Percentiles rank a stretch among this genome's conserved stretches.
Conservation (phyloP, 2,113 vertebrate species). For the Acanthochromis polyacanthus region DNA sequence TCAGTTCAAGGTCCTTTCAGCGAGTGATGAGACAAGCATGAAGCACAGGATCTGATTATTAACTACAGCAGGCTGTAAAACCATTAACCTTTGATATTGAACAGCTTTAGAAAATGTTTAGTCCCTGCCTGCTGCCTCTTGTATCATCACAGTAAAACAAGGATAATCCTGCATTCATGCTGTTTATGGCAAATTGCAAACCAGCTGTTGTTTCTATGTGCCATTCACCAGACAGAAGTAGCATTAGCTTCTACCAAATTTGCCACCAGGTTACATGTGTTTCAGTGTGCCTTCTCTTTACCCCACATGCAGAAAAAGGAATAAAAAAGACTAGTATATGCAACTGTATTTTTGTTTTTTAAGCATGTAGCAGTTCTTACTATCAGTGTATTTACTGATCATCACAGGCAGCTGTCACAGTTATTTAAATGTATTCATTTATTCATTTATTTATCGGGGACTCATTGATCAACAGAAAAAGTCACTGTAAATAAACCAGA, state of each 20-base stretch:
- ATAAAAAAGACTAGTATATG: no score
- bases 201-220: not conserved
- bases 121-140: not conserved
- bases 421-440: no score
- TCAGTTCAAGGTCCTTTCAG: constrained; percentile 50
- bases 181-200: not conserved
- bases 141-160: not conserved
- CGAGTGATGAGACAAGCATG: constrained; percentile 11
- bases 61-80: constrained; percentile 71
- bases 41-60: constrained; percentile 56
- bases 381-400: no score
- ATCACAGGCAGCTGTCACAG: no score
- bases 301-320: no score
- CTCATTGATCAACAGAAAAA: no score
- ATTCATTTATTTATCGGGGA: no score
- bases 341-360: no score
- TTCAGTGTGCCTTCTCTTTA: no score
- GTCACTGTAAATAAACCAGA: no score
- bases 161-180: not conserved
- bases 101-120: constrained; percentile 46
- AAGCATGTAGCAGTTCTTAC: no score
- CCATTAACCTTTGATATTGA: constrained; percentile 78
- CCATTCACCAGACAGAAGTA: not conserved
- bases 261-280: no score
- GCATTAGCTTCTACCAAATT: not conserved